Conservation (phyloP, 2,888 invertebrate species). For the Sclerodermus sp. region DNA sequence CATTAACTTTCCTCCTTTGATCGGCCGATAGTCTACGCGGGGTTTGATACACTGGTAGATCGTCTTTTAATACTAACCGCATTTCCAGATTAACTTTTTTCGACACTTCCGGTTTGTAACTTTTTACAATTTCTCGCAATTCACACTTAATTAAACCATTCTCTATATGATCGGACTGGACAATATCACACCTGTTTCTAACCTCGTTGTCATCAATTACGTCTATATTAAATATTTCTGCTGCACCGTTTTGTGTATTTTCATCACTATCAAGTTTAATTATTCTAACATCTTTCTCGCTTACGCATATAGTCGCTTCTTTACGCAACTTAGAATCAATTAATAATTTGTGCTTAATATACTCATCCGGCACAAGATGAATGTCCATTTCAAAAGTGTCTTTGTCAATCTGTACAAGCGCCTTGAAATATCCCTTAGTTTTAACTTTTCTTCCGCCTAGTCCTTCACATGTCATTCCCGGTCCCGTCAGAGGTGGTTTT, state of each 20-base stretch:
- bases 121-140: not conserved
- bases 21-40: not conserved
- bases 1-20: not conserved
- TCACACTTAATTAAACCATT: not conserved
- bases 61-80: constrained; percentile 2
- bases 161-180: not conserved
- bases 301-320: not conserved
- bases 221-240: not conserved
- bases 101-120: not conserved
- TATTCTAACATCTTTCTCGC: not conserved
- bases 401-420: not conserved
- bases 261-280: not conserved
- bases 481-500: not conserved
- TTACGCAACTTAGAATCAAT: constrained; percentile 7
- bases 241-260: not conserved
- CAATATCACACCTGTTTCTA: not conserved
- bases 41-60: constrained; percentile 5
- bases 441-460: not conserved
- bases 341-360: constrained; percentile 1
- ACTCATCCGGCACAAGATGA: constrained; percentile 1
- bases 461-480: not conserved
- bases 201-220: not conserved
- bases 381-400: not conserved
- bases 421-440: not conserved
- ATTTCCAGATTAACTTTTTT: not conserved